A percentile compares a stretch with the other conserved stretches of the same genome.
Conservation (phyloP, 2,113 vertebrate genomes). For the Marmota flaviventris region DNA sequence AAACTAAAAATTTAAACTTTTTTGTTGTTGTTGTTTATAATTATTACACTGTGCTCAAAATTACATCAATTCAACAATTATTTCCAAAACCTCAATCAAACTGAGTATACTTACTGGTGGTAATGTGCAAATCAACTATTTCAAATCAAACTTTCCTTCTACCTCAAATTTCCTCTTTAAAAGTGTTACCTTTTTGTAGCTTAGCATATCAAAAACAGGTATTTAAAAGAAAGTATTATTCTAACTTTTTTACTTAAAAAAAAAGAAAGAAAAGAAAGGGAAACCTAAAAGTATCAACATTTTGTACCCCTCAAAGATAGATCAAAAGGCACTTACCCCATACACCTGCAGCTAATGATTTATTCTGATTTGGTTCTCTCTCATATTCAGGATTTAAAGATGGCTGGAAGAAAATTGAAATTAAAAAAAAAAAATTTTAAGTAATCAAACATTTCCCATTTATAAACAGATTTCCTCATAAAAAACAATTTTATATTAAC, state of each 20-base stretch:
- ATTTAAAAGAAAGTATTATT: constrained; percentile 49
- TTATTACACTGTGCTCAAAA: constrained; percentile 59
- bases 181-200: constrained; percentile 1
- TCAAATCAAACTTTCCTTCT: constrained; percentile 55
- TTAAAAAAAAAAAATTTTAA: neutral
- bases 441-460: neutral
- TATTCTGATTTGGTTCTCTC: constrained; percentile 89
- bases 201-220: constrained; percentile 21
- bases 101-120: constrained; percentile 35
- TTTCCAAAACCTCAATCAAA: constrained; percentile 23
- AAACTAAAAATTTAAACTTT: constrained; percentile 63
- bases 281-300: constrained; percentile 53
- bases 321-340: constrained; percentile 89
- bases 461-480: neutral
- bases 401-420: constrained; percentile 85
- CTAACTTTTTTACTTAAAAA: constrained; percentile 12
- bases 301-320: constrained; percentile 54
- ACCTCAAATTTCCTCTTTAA: constrained; percentile 12
- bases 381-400: constrained; percentile 91
- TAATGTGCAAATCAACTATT: constrained; percentile 44
- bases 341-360: constrained; percentile 89
- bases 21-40: neutral
- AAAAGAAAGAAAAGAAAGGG: constrained; percentile 6
- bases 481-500: constrained; percentile 41
- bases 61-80: constrained; percentile 10